Evolutionary conservation across 2,888 invertebrate genomes (phyloP), one percentile per base, ranked within the genome.

Genomic region (Rhagonycha lutea): DNA sequence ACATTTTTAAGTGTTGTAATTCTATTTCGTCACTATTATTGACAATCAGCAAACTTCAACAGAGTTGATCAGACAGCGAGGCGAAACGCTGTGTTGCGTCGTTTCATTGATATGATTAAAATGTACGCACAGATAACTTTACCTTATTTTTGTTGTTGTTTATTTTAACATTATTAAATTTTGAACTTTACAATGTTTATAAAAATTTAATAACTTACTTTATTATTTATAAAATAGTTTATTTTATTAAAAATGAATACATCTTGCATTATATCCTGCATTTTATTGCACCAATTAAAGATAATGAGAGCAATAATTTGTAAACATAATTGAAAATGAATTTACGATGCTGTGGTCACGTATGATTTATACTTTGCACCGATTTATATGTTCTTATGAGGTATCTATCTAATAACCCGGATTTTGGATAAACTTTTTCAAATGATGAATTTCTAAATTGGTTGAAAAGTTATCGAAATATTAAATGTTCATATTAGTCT

Each of bases 51-150:
- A 47, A 29, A 60, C 65, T 72, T 67, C 28, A 32, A 72, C 28
- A 14, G n/a, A 68, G 60, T 67, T 63, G 69, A 69, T 73, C 69
- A 73, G 73, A 73, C 73, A 69, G 73, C 73, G 69, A 69, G 73
- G 73, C 73, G 71, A 47, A 23, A 18, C 2, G 18, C 24, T 47
- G 7, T n/a, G n/a, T n/a, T 47, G 47, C 47, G 12, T n/a, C 47
- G 47, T 47, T n/a, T 47, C 12, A 47, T n/a, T 47, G 47, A 47
- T 47, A 47, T n/a, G 47, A 47, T 47, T 47, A 47, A 47, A n/a
- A 18, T 18, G 18, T 47, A 47, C n/a, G 47, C 47, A 47, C 47
- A 47, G 7, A 47, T n/a, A 47, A 47, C n/a, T 5, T 47, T 47
- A n/a, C n/a, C 5, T 28, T 8, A 12, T 47, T 47, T 47, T 26